Evolutionary conservation across 2,888 invertebrate genomes (phyloP), one percentile per base, ranked within the genome.

Genomic region (Calliopum simillimum): DNA sequence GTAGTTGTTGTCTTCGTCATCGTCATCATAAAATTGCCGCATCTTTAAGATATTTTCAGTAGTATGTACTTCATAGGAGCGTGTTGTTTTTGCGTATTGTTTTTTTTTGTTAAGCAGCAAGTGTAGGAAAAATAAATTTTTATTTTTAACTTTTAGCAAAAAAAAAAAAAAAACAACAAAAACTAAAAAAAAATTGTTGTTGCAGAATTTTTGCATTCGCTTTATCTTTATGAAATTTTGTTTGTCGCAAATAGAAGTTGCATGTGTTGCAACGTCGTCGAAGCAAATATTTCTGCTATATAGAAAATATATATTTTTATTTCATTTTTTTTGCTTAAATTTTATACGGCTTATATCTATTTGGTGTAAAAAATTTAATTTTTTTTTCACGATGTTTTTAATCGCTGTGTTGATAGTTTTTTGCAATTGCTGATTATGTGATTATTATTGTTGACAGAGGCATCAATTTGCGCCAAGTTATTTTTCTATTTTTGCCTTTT

Each of bases 91-190:
- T 33, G 51, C 41, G 16, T 16, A 41, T 46, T 14, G 12, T 61
- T 23, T 46, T 4, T 25, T 46, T 46, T 63, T 46, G 4, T 49
- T 63, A n/a, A 33, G 16, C 63, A 41, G 47, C 47, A 47, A 49
- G 51, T 63, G 61, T 23, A 53, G 64, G 49, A 64, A 33, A 64
- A 67, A 67, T 59, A 47, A 66, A 58, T 59, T 59, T 19, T 4
- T 67, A 67, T 67, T 67, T 67, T 56, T 62, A 68, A 53, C 62
- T 62, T 59, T 49, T 25, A 47, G 67, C 51, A 47, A 58, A 46
- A 59, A 67, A 49, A 49, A 33, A 4, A 25, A 33, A 6, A 6
- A 3, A 3, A 33, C 5, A 33, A 33, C 5, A 6, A 33, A 49
- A 13, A 11, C 12, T 49, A 33, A 33, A 33, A 33, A 6, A 33